A percentile compares a stretch with the other conserved stretches of the same genome.
Conservation (phyloP, 2,888 invertebrate species). For the Onthophagus sagittarius region DNA sequence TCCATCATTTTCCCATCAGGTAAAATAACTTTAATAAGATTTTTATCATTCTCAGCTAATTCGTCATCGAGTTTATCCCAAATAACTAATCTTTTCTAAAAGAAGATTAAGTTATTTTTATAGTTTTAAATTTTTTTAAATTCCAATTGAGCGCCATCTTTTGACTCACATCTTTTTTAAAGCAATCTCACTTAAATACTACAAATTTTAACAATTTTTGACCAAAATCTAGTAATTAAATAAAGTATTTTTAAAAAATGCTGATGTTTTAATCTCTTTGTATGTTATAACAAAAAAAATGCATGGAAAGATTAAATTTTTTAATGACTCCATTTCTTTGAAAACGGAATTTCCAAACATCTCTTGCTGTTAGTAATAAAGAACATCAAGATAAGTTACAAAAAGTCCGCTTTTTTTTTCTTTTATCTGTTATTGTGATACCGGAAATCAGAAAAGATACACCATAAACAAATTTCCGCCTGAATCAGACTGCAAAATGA, state of each 20-base stretch:
- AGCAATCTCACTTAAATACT: too few relatives aligned
- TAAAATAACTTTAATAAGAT: conserved; percentile 79
- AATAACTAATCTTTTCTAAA: conserved; percentile 74
- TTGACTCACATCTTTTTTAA: too few relatives aligned
- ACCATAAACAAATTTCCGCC: not conserved
- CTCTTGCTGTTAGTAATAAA: not conserved
- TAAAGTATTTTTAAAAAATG: not conserved
- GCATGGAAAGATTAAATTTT: not conserved
- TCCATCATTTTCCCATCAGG: conserved; percentile 98
- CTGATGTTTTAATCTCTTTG: not conserved
- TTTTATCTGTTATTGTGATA: not conserved
- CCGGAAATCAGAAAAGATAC: not conserved
- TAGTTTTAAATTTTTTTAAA: too few relatives aligned
- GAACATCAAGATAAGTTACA: not conserved
- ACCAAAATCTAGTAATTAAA: not conserved
- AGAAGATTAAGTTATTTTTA: too few relatives aligned
- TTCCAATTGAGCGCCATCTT: too few relatives aligned
- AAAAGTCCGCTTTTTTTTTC: not conserved
- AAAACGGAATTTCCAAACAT: not conserved
- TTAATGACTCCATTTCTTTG: not conserved
- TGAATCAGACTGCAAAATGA: not conserved
- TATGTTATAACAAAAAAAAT: not conserved
- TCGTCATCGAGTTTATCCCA: conserved; percentile 88
- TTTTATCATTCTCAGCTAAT: conserved; percentile 67
- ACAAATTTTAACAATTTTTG: too few relatives aligned